Conservation (phyloP, 2,888 invertebrate genomes). For the Mimachlamys varia region DNA sequence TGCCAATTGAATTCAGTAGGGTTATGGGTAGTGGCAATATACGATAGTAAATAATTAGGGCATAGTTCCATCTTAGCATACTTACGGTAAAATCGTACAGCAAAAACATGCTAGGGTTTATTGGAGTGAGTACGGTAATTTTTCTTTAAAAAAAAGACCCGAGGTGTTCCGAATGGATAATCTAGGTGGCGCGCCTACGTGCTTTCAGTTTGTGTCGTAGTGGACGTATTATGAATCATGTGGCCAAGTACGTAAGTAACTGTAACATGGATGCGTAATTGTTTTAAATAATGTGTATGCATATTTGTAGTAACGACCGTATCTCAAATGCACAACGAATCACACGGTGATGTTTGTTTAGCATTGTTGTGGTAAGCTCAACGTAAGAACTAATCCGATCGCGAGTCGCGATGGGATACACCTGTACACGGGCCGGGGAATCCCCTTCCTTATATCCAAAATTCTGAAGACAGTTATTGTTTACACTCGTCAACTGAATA, state of each 20-base stretch:
- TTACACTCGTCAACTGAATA: no score
- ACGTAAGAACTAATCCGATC: no score
- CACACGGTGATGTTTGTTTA: no score
- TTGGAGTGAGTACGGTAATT: neutral
- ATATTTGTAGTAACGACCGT: neutral
- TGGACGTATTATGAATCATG: constrained; percentile 2
- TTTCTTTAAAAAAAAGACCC: neutral
- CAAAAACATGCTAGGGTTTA: neutral
- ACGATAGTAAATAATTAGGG: no score
- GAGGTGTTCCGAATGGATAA: constrained; percentile 6
- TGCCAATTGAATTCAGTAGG: neutral
- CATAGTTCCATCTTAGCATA: neutral
- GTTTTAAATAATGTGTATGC: neutral
- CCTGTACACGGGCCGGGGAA: no score
- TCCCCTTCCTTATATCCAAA: no score
- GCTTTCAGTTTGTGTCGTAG: constrained; percentile 17
- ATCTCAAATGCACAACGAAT: no score
- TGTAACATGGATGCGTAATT: neutral
- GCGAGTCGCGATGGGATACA: no score
- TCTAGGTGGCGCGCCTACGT: constrained; percentile 29
- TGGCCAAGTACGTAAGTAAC: neutral
- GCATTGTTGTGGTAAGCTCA: no score
- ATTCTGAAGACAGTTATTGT: no score
- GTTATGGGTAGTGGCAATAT: no score
- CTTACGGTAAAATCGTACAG: neutral